phyloP scores from a whole-genome alignment of 2,113 vertebrate genomes.

The Callaeas wilsoni region DNA sequence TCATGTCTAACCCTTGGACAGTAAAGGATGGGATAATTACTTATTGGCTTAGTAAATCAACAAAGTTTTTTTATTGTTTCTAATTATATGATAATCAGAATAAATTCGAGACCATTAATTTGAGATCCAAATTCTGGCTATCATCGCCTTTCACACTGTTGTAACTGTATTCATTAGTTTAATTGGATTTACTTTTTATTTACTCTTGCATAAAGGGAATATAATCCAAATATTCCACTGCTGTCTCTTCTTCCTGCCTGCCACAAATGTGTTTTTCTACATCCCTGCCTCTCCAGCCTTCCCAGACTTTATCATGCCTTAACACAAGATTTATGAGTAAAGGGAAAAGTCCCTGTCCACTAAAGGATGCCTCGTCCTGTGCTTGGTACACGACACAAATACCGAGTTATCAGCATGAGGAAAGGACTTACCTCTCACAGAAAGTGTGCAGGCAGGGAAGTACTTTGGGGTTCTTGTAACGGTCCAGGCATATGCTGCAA shows the following conservation, averaged over 20 bases:
- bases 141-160: neutral
- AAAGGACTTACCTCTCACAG: conserved; percentile 83
- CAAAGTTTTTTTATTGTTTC: neutral
- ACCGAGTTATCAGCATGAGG: neutral
- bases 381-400: neutral
- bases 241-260: neutral
- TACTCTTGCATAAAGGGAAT: neutral
- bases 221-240: neutral
- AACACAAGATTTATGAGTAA: neutral
- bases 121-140: neutral
- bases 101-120: neutral
- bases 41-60: neutral
- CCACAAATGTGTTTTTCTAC: neutral
- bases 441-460: conserved; percentile 97
- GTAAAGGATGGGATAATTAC: conserved; percentile 4
- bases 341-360: neutral
- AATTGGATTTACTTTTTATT: neutral
- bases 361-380: neutral
- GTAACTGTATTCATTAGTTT: neutral
- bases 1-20: neutral
- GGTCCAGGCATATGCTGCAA: conserved; percentile 99
- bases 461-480: conserved; percentile 97
- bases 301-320: neutral
- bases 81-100: neutral
- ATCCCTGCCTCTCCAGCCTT: neutral